phyloP scores from a whole-genome alignment of 2,888 invertebrate species.

The Campoletis raptor region DNA sequence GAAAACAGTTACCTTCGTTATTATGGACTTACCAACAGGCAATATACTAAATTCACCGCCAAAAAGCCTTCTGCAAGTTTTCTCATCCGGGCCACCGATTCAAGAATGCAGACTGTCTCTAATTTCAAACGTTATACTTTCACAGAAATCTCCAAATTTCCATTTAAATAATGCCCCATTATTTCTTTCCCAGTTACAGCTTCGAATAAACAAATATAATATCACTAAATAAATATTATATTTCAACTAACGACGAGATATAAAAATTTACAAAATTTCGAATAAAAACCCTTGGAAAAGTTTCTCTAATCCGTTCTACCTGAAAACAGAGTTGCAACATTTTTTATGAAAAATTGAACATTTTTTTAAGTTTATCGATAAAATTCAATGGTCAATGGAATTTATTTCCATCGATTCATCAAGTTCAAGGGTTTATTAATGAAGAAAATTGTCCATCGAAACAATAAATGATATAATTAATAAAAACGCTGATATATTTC shows the following conservation, averaged over 20 bases:
- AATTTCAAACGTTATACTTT: background rate
- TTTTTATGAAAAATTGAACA: too few species aligned
- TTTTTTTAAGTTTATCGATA: too few species aligned
- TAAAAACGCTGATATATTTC: too few species aligned
- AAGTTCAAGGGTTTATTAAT: too few species aligned
- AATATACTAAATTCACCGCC: constrained; percentile 1
- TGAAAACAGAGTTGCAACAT: too few species aligned
- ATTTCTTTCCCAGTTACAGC: background rate
- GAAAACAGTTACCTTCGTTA: constrained; percentile 1
- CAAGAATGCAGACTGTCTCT: background rate
- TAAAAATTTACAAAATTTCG: too few species aligned
- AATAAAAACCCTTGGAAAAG: too few species aligned
- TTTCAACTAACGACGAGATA: background rate
- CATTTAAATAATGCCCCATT: background rate
- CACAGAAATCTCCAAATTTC: background rate
- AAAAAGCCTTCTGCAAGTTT: background rate
- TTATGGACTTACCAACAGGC: background rate
- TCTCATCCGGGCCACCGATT: background rate
- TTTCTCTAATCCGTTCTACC: too few species aligned
- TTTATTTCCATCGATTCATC: too few species aligned
- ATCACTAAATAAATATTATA: background rate
- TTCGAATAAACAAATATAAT: background rate
- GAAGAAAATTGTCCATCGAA: too few species aligned
- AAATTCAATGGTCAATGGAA: too few species aligned
- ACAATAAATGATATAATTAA: too few species aligned